Evolutionary conservation across 2,888 invertebrate species (phyloP).

Genomic region (Hypena proboscidalis): DNA sequence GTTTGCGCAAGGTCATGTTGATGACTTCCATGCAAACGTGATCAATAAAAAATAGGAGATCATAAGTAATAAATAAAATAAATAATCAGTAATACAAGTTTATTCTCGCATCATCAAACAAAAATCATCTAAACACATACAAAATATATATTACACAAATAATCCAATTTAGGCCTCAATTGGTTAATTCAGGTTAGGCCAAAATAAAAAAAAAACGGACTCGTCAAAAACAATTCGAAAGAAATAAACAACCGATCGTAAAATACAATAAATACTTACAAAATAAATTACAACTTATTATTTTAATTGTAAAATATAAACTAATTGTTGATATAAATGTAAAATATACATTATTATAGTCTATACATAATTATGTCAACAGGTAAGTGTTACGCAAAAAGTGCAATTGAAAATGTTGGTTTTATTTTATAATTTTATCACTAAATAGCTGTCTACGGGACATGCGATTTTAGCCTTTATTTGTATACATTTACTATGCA

Average conservation of each 20-base stretch:
- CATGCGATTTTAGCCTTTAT: slow-evolving; percentile 36
- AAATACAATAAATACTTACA: slow-evolving; percentile 53
- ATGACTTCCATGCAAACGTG: too few relatives aligned
- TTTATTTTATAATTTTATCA: slow-evolving; percentile 37
- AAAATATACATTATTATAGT: slow-evolving; percentile 69
- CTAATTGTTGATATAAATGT: slow-evolving; percentile 57
- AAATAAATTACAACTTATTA: slow-evolving; percentile 54
- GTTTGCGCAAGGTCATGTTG: too few relatives aligned
- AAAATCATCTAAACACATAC: slow-evolving; percentile 46
- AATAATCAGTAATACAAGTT: slow-evolving; percentile 73
- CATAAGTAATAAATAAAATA: slow-evolving; percentile 10
- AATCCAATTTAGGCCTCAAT: slow-evolving; percentile 54
- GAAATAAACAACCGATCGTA: slow-evolving; percentile 52
- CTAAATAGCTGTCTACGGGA: slow-evolving; percentile 47
- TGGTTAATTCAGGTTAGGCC: slow-evolving; percentile 51
- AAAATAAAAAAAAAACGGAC: slow-evolving; percentile 35
- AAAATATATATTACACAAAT: slow-evolving; percentile 37
- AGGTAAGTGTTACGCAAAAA: slow-evolving; percentile 80
- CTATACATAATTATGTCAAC: slow-evolving; percentile 78
- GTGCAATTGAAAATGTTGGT: slow-evolving; percentile 67
- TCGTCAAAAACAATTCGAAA: slow-evolving; percentile 39
- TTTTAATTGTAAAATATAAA: slow-evolving; percentile 37
- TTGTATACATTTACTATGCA: slow-evolving; percentile 29
- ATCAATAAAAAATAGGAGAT: too few relatives aligned
- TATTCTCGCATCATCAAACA: slow-evolving; percentile 78